phyloP scores from a whole-genome alignment of 2,888 invertebrate species.

The Mactromeris polynyma region DNA sequence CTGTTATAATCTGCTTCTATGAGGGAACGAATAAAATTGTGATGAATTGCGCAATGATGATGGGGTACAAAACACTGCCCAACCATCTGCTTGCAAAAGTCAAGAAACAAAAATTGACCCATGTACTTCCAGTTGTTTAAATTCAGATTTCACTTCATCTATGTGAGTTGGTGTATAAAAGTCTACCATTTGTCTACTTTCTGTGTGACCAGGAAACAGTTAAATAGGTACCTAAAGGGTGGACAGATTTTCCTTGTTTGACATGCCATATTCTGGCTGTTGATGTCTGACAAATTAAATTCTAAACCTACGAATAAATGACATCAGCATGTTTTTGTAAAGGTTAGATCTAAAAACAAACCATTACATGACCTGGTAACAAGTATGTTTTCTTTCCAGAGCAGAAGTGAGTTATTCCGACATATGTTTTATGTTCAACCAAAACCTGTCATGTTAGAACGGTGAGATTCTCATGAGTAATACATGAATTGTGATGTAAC shows the following conservation, averaged over 20 bases:
- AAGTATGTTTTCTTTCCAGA: neutral
- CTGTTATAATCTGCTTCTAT: too few species aligned
- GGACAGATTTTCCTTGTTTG: neutral
- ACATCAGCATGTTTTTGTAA: neutral
- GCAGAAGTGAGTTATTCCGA: neutral
- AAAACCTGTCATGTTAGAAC: neutral
- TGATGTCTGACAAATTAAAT: neutral
- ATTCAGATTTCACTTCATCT: too few species aligned
- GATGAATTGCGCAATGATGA: too few species aligned
- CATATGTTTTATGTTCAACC: neutral
- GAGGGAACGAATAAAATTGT: too few species aligned
- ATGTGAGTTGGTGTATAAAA: neutral
- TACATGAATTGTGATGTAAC: neutral
- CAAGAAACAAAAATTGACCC: too few species aligned
- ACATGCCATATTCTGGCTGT: slow-evolving; percentile 1
- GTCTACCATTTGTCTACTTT: neutral
- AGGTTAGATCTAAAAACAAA: neutral
- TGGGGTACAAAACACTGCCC: too few species aligned
- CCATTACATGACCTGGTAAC: slow-evolving; percentile 2
- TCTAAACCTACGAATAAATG: neutral
- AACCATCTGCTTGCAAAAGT: too few species aligned
- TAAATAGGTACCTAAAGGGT: neutral
- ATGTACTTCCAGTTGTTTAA: too few species aligned
- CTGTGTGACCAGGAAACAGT: neutral
- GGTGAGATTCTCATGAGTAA: neutral